Evolutionary conservation across 2,113 vertebrate genomes (phyloP).

Genomic region (Eulacestoma nigropectus): DNA sequence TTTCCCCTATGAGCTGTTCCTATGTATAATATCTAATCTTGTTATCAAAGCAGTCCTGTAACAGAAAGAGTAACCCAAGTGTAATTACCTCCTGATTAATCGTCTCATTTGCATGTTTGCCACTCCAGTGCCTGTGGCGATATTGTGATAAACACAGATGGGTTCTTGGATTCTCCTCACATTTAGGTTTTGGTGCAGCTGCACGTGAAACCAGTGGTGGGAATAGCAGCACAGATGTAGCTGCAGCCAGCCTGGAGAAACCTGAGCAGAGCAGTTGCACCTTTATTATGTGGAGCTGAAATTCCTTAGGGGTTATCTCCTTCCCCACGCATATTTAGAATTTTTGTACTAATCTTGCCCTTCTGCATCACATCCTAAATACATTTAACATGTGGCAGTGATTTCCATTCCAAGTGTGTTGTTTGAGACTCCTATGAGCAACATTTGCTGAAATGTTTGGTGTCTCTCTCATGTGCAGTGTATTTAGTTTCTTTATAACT

Average conservation of each 20-base stretch:
- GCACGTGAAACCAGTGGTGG: background rate
- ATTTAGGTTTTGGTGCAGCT: slow-evolving; percentile 24
- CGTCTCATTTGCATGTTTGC: slow-evolving; percentile 42
- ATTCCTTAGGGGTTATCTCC: slow-evolving; percentile 36
- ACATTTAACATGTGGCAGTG: slow-evolving; percentile 47
- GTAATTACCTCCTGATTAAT: slow-evolving; percentile 45
- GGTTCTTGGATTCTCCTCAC: background rate
- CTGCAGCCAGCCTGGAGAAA: background rate
- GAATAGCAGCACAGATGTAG: background rate
- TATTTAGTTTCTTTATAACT: background rate
- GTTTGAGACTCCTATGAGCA: background rate
- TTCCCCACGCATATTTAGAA: slow-evolving; percentile 25
- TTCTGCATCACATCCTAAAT: slow-evolving; percentile 50
- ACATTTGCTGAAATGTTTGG: background rate
- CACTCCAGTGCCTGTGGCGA: background rate
- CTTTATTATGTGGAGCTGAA: slow-evolving; percentile 16
- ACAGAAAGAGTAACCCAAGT: background rate
- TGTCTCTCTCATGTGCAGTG: background rate
- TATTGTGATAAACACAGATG: slow-evolving; percentile 17
- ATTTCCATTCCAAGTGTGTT: slow-evolving; percentile 28
- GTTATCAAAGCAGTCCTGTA: slow-evolving; percentile 10
- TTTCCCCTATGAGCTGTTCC: background rate
- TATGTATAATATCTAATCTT: background rate
- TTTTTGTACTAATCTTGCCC: slow-evolving; percentile 31
- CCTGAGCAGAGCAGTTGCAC: slow-evolving; percentile 19